Base-by-base conservation (phyloP, 2,888 invertebrate species). In the Rhamphomyia laevipes region DNA sequence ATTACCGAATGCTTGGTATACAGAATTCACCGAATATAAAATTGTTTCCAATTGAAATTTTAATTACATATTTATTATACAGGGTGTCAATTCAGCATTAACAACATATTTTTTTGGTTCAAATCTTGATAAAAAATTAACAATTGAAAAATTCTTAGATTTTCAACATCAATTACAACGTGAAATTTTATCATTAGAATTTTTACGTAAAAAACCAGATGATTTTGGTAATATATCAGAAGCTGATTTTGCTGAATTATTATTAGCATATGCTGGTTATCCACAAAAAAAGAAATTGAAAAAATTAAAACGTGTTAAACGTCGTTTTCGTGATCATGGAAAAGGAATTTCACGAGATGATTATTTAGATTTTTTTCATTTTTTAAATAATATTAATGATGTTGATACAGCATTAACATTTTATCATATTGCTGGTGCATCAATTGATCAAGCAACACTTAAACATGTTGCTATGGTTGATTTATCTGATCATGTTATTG, bases 401-500 rank as follows among this genome's bases (percentile, higher is more conserved):
- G 95, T 99, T 38, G 99, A 99, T 71, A 95, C 96, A 0, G 99
- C 99, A 7, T 74, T 99, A 21, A 97, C 96, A 43, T 99, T 99
- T 75, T 99, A 99, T 73, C 93, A 96, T 70, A 92, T 99, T 64
- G 97, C 99, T 55, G 99, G 97, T 50, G 96, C 95, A 50, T 93
- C 95, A 42, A 95, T 96, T 61, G 95, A 96, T 76, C 90, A 89
- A 76, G 86, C 84, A 21, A 96, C 96, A 1, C 68, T 97, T 59
- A 86, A 91, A 53, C 96, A 97, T 73, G 96, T 97, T 21, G 95
- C 95, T 2, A 86, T 90, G 66, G 90, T 97, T 1, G 86, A 94
- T 61, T 74, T 99, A 10, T 81, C 86, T 51, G 92, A 95, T 66
- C 96, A 97, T 67, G 84, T 99, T 45, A 86, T 99, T 49, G 87